Conservation (phyloP, 2,113 vertebrate genomes). For the Connochaetes taurinus region DNA sequence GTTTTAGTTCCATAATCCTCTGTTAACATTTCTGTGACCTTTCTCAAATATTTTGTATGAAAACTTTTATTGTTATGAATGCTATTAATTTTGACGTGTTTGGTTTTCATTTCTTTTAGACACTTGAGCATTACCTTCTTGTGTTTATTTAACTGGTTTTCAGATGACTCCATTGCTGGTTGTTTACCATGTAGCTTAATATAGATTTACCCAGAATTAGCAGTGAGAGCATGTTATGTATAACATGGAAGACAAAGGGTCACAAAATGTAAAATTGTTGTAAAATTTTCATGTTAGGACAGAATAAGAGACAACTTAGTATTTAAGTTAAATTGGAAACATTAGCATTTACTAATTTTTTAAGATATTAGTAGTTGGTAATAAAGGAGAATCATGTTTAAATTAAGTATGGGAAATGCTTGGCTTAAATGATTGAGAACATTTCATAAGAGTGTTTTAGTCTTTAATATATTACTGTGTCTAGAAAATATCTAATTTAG, state of each 20-base stretch:
- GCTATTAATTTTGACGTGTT: background rate
- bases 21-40: background rate
- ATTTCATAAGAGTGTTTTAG: background rate
- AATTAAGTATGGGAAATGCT: background rate
- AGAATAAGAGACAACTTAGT: background rate
- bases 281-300: background rate
- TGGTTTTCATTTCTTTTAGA: background rate
- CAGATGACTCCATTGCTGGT: background rate
- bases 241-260: background rate
- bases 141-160: background rate
- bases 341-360: background rate
- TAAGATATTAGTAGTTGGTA: background rate
- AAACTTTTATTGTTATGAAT: background rate
- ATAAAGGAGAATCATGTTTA: background rate
- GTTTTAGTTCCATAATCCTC: background rate
- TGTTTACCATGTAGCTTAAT: background rate
- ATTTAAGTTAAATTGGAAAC: background rate
- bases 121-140: background rate
- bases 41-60: background rate
- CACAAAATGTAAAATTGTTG: background rate
- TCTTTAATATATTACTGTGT: background rate
- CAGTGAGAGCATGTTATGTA: background rate
- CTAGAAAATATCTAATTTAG: background rate
- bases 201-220: background rate
- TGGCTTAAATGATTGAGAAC: background rate